Percentiles rank a stretch among this genome's conserved stretches.
Conservation (phyloP, 1,140 invertebrate genomes). For the Parapsyche elsis region DNA sequence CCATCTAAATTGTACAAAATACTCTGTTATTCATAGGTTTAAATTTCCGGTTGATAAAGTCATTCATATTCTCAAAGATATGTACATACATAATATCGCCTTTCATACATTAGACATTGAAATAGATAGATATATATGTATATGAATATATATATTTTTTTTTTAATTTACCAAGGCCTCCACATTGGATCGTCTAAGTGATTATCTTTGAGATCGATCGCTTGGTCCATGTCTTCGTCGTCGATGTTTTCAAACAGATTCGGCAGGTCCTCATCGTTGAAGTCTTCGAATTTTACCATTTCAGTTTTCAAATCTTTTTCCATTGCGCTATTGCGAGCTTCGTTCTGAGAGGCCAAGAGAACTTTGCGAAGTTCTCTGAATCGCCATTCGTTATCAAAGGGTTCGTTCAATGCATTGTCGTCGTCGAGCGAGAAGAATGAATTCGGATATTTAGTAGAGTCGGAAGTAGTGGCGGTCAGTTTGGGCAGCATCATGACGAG, state of each 20-base stretch:
- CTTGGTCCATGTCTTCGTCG: background rate
- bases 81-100: too few species aligned
- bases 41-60: too few species aligned
- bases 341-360: background rate
- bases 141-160: background rate
- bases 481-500: background rate
- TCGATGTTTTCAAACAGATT: constrained; percentile 5
- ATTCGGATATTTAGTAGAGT: background rate
- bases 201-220: constrained; percentile 13
- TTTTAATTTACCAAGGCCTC: constrained; percentile 35
- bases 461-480: background rate
- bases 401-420: background rate
- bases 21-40: too few species aligned
- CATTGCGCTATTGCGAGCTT: background rate
- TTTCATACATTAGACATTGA: too few species aligned
- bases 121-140: too few species aligned
- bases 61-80: too few species aligned
- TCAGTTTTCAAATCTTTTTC: background rate
- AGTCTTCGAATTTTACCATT: background rate
- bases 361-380: background rate
- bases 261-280: background rate
- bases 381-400: background rate
- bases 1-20: too few species aligned
- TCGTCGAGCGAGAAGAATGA: background rate
- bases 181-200: constrained; percentile 30